phyloP scores from a whole-genome alignment of 2,113 vertebrate genomes.

The Pachyramphus minor region DNA sequence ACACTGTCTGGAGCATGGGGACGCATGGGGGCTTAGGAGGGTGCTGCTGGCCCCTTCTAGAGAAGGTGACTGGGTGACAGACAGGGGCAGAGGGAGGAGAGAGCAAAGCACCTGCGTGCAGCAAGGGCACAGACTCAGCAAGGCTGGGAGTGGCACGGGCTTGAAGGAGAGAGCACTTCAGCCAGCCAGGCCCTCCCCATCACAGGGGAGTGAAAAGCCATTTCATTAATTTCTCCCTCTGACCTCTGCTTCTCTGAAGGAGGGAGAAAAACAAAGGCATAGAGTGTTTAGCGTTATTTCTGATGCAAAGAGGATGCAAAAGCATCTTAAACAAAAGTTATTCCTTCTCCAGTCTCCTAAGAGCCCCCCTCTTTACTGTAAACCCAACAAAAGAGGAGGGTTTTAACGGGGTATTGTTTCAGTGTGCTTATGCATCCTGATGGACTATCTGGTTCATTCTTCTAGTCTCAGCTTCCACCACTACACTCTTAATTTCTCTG shows the following conservation, averaged over 20 bases:
- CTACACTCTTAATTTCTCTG: background rate
- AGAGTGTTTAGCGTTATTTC: background rate
- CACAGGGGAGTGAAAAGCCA: background rate
- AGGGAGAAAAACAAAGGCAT: background rate
- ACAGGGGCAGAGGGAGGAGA: background rate
- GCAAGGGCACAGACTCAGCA: accelerated
- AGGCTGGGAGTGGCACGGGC: background rate
- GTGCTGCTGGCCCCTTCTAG: background rate
- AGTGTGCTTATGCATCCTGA: background rate
- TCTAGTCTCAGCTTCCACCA: background rate
- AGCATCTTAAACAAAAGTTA: background rate
- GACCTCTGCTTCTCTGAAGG: background rate
- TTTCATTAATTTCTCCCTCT: background rate
- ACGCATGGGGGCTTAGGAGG: background rate
- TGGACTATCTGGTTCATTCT: background rate
- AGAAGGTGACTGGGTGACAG: accelerated
- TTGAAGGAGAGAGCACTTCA: background rate
- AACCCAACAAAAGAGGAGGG: background rate
- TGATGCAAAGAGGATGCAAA: background rate
- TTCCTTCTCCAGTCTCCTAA: background rate
- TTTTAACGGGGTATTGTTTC: background rate
- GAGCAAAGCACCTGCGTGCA: accelerated
- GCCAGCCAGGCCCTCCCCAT: background rate
- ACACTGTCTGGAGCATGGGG: background rate
- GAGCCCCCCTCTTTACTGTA: background rate